Base-by-base conservation (phyloP, 1,140 invertebrate genomes). In the Psilanteris sp. region DNA sequence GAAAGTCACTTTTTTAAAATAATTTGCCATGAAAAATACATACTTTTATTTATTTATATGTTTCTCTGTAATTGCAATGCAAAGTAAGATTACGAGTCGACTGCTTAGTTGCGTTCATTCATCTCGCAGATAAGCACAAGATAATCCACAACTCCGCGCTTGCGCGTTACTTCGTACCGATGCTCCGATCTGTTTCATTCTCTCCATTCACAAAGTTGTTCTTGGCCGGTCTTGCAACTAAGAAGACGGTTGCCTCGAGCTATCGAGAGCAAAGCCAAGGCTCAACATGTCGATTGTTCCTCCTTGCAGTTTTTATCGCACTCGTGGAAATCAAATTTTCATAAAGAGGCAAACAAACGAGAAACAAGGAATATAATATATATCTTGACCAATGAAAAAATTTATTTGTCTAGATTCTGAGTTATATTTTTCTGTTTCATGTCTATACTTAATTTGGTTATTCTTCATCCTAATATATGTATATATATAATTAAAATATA, bases 121-220 rank as follows among this genome's bases (percentile, higher is more conserved):
- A 82, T 83, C 78, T 79, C 62, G 44, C 62, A 70, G 79, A 81
- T 83, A 71, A 82, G 57, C 70, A 43, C 50, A 54, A 76, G 77
- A 78, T 82, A 82, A 83, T 81, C 77, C 75, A 72, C 72, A 76
- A 77, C 78, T 77, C 78, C 75, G 77, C 66, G 73, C 52, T 54
- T 62, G 66, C 71, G 72, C 70, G 13, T 15, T 16, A 39, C 57
- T 37, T 29, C 16, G 6, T 22, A 3, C 31, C 27, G n/a, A n/a
- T 13, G 27, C 10, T 10, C 18, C 18, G 10, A n/a, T 43, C 26
- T 32, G 14, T 36, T 37, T 48, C n/a, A 8, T 20, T 26, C 34
- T 1, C 48, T 72, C 62, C 71, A 71, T 77, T 74, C 73, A 77
- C 64, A 67, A 54, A 68, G 37, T 74, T 59, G 55, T 66, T 68